Evolutionary conservation across 2,113 vertebrate species (phyloP).

Genomic region (Otis tarda): DNA sequence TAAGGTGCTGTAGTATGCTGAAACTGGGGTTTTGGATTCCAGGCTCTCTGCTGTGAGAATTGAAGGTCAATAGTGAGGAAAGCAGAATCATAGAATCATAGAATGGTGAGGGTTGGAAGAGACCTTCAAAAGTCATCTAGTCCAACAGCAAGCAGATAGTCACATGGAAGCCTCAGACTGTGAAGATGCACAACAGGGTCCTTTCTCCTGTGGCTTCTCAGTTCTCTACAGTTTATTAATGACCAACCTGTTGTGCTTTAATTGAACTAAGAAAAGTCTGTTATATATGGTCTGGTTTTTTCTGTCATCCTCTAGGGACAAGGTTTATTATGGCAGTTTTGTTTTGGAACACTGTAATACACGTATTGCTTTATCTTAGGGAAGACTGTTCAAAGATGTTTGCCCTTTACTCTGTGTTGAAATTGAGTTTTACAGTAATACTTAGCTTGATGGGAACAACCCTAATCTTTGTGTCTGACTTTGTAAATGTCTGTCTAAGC

Average conservation of each 20-base stretch:
- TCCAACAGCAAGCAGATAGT: neutral
- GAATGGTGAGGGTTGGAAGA: too few relatives aligned
- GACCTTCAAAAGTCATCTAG: too few relatives aligned
- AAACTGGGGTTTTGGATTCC: neutral
- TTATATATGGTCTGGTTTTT: neutral
- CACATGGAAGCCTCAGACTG: neutral
- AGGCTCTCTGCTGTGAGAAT: neutral
- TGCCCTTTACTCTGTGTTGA: neutral
- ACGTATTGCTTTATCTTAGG: neutral
- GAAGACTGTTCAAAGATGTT: neutral
- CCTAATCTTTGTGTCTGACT: neutral
- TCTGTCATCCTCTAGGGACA: neutral
- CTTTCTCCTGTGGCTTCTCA: neutral
- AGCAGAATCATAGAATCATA: neutral
- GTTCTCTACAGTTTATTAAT: neutral
- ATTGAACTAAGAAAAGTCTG: neutral
- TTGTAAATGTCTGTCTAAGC: neutral
- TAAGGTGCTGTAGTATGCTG: neutral
- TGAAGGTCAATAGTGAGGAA: neutral
- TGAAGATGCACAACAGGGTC: neutral
- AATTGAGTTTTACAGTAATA: neutral
- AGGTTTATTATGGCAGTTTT: neutral
- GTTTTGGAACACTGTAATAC: neutral
- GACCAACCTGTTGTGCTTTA: neutral
- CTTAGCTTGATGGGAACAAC: neutral